Base-by-base conservation (phyloP, 2,888 invertebrate species). In the Esperia sulphurella region DNA sequence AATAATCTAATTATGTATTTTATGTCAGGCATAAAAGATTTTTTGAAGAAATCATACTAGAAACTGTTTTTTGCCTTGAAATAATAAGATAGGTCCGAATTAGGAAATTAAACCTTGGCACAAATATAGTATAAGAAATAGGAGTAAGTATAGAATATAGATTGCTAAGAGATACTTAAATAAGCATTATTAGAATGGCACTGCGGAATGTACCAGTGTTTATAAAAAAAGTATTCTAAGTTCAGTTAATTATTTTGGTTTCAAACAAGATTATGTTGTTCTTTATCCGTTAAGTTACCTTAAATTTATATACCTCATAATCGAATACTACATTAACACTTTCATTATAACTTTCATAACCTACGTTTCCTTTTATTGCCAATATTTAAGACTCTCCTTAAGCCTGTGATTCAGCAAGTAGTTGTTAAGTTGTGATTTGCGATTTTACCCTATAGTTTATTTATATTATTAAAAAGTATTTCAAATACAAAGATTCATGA, bases 391-490 rank as follows among this genome's bases (percentile, higher is more conserved):
- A 67, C 61, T 68, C 60, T 13, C 68, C 60, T n/a, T 35, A n/a
- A 35, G 60, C 70, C 75, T 67, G 78, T 83, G 88, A 85, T 75
- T 67, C 80, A 66, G 79, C 84, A 76, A 85, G 85, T 80, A 87
- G 65, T 63, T 83, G 79, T 82, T 86, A 89, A 87, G 83, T 89
- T 88, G 88, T 89, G 87, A 87, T 81, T 70, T 81, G 84, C 86
- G 80, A 85, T 79, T 80, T 66, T 71, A 76, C 81, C 83, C 83
- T 85, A 87, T 79, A 76, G 67, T 73, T 76, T 69, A 64, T 71
- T 59, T 48, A 58, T 65, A 63, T 63, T 61, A 56, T 71, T 71
- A 14, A 61, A 71, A 65, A 62, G 57, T 61, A 57, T 50, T 68
- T 80, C 75, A 84, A 88, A 87, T 80, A 77, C 70, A 70, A 79